phyloP scores from a whole-genome alignment of 2,113 vertebrate species.

The Variabilichromis moorii region DNA sequence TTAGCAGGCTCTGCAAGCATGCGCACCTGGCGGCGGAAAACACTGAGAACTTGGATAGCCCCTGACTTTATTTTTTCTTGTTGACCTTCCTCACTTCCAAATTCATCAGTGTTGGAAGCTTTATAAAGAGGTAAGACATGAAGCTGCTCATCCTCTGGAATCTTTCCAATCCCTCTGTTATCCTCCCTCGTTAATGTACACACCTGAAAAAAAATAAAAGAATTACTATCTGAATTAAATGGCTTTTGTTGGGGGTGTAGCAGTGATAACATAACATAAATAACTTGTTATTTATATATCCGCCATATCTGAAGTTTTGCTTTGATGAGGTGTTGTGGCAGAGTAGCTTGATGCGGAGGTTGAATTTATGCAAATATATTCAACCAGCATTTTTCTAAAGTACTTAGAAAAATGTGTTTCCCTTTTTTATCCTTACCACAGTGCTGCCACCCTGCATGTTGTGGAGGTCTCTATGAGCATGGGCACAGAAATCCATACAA shows the following conservation, averaged over 20 bases:
- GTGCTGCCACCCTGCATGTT: conserved; percentile 97
- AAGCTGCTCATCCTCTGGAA: conserved; percentile 92
- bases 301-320: neutral
- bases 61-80: conserved; percentile 87
- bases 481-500: conserved; percentile 95
- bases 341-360: neutral
- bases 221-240: neutral
- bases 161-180: conserved; percentile 85
- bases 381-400: neutral
- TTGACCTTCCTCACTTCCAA: conserved; percentile 86
- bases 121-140: conserved; percentile 94
- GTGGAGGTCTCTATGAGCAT: conserved; percentile 93
- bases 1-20: conserved; percentile 91
- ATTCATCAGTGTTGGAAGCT: conserved; percentile 87
- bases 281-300: neutral
- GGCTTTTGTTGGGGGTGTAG: neutral
- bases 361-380: neutral
- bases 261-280: neutral
- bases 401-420: neutral
- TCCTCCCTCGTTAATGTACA: conserved; percentile 94
- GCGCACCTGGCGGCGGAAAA: conserved; percentile 87
- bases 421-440: conserved; percentile 74
- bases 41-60: conserved; percentile 88
- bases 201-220: conserved; percentile 69
- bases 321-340: neutral